Evolutionary conservation across 2,888 invertebrate genomes (phyloP).

Genomic region (Acronicta aceris): DNA sequence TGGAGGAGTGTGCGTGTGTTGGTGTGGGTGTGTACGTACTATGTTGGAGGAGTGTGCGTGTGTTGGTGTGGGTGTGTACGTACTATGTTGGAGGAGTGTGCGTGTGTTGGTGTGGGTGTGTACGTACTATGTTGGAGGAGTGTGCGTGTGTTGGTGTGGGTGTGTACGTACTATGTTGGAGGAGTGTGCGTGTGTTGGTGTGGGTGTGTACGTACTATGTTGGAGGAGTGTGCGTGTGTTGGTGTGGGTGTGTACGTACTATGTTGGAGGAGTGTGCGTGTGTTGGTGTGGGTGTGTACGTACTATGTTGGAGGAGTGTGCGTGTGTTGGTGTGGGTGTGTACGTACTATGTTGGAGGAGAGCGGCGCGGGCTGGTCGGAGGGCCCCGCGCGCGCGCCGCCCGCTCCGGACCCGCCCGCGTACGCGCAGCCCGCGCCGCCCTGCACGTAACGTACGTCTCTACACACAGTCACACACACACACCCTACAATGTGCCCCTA

Average conservation of each 20-base stretch:
- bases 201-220: background rate
- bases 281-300: background rate
- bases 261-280: background rate
- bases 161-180: too few relatives aligned
- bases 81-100: too few relatives aligned
- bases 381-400: conserved; percentile 30
- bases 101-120: too few relatives aligned
- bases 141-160: too few relatives aligned
- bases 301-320: background rate
- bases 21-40: too few relatives aligned
- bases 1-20: too few relatives aligned
- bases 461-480: background rate
- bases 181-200: background rate
- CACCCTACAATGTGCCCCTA: background rate
- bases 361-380: conserved; percentile 52
- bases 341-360: conserved; percentile 71
- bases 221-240: background rate
- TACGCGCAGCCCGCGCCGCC: conserved; percentile 43
- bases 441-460: conserved; percentile 28
- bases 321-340: background rate
- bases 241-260: background rate
- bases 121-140: too few relatives aligned
- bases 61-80: too few relatives aligned
- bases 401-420: conserved; percentile 26
- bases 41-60: too few relatives aligned